These are phyloP conservation scores for Theonella swinhoei DNA, from an alignment of 37 sponge, comb jelly and placozoan species.

Conservation along the genomic window DNA sequence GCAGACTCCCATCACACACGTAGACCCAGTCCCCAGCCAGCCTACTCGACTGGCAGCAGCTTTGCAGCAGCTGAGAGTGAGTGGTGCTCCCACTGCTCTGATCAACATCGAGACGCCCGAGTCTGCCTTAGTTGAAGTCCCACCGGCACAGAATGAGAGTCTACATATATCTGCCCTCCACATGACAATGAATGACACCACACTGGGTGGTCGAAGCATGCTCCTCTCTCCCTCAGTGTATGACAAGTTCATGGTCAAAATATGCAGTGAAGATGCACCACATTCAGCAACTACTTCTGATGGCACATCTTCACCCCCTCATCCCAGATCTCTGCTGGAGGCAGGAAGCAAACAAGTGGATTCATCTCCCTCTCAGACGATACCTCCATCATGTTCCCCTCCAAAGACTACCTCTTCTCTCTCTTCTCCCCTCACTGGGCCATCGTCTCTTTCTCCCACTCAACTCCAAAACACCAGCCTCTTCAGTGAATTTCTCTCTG, in stretches of 20 bases:
- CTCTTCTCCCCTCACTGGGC: background rate
- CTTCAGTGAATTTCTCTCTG: background rate
- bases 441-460: background rate
- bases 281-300: background rate
- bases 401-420: background rate
- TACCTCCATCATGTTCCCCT: background rate
- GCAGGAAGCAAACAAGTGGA: too few relatives aligned
- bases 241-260: background rate
- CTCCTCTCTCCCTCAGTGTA: background rate
- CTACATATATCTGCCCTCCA: background rate
- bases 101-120: background rate
- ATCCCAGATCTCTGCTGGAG: background rate
- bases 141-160: background rate
- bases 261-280: background rate
- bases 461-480: background rate
- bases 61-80: background rate
- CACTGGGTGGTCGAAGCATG: background rate
- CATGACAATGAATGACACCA: background rate
- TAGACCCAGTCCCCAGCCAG: background rate
- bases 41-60: background rate
- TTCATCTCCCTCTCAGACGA: too few relatives aligned
- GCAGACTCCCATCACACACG: too few relatives aligned
- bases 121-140: background rate
- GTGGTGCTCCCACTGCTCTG: background rate
- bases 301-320: background rate